A percentile compares a stretch with the other conserved stretches of the same genome.
These are phyloP conservation scores for Lepus timidus DNA, from an alignment of 2,113 vertebrate genomes.

Conservation along the genomic window DNA sequence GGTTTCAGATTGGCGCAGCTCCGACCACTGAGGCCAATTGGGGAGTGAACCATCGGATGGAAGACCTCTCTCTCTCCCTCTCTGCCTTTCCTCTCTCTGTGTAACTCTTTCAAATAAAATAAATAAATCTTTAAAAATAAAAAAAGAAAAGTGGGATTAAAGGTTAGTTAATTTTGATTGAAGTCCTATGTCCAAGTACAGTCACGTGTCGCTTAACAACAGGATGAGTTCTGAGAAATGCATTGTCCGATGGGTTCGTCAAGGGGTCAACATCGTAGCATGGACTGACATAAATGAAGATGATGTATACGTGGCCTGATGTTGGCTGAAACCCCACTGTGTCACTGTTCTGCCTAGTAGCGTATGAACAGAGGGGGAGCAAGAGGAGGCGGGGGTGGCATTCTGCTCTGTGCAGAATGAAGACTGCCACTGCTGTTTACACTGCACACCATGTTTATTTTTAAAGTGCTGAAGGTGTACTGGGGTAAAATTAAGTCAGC, in stretches of 20 bases:
- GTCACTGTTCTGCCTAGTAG: background rate
- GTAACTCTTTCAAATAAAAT: no score
- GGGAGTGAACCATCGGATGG: no score
- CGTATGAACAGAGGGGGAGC: background rate
- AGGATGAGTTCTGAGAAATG: background rate
- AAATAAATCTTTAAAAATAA: no score
- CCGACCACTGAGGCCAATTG: no score
- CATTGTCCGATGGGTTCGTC: background rate
- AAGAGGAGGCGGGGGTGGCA: background rate
- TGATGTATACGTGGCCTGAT: background rate
- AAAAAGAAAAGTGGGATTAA: no score
- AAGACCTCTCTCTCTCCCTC: no score
- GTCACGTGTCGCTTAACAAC: background rate
- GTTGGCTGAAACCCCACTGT: no score
- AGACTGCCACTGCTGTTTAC: background rate
- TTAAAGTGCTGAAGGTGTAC: background rate
- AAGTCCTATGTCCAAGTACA: background rate
- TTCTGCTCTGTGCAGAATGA: background rate
- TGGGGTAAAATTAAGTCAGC: background rate
- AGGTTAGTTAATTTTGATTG: no score
- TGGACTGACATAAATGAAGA: no score
- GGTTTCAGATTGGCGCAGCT: no score
- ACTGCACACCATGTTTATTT: background rate
- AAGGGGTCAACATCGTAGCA: background rate
- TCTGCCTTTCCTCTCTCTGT: no score